Base-by-base conservation (phyloP, 2,113 vertebrate species). In the Willisornis vidua region DNA sequence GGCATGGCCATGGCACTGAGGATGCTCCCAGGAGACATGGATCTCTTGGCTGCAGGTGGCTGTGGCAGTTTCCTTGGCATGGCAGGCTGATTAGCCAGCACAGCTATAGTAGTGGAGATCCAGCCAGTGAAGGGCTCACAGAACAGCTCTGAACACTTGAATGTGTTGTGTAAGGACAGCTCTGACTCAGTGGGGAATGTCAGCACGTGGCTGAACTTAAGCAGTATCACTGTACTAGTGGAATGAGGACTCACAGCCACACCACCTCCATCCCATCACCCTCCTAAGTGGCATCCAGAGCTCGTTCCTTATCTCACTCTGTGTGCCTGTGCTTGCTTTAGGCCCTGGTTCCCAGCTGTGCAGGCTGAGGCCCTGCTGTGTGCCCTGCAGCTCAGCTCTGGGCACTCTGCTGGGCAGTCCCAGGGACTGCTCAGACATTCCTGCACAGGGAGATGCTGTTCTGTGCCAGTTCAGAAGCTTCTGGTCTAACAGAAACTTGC, bases 291-390 rank as follows among this genome's bases (percentile, higher is more conserved):
- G 20, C 52, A 24, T 20, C 9, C 2, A 12, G 37, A 10, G 10
- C 12, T 4, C 12, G 37, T 14, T 43, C 45, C 66, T 73, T 22
- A 0, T 25, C 75, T 82, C 25, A 0, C 48, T 37, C 31, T 12
- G 10, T n/a, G 7, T 1, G 28, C 0, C 0, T 48, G 37, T 43
- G 35, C n/a, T 43, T 48, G 11, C 46, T 14, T 43, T 41, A 26
- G 76, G 73, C 24, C 1, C 19, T 4, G 26, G 0, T 29, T 58
- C 31, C 37, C 48, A 72, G 73, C 92, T 76, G 33, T 52, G 57
- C 4, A 29, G 70, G 52, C 59, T 63, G 76, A 22, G 46, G 46
- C 33, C 10, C 6, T 9, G 43, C 83, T 57, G 15, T 22, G 4
- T 49, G 68, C 57, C 49, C 61, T 74, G 61, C 33, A 72, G 45